Percentiles rank a stretch among this genome's conserved stretches.
Conservation (phyloP, 2,888 invertebrate genomes). For the Hyles lineata region DNA sequence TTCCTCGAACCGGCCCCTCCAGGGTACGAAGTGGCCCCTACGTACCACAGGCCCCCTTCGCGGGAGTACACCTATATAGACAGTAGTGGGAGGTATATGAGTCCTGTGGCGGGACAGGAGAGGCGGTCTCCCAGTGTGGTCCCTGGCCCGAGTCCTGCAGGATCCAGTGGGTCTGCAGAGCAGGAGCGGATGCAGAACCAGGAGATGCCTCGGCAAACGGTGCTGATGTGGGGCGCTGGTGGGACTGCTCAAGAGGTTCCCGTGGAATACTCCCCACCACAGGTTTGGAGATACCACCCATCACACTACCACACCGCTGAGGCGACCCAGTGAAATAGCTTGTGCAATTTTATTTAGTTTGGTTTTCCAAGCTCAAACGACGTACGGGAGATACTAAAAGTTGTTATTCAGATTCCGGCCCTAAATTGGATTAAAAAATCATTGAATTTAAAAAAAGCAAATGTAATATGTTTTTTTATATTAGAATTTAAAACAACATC, state of each 20-base stretch:
- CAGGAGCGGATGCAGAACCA: slow-evolving; percentile 72
- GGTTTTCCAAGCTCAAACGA: slow-evolving; percentile 18
- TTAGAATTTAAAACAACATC: no score
- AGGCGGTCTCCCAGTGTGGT: slow-evolving; percentile 87
- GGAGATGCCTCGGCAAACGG: slow-evolving; percentile 92
- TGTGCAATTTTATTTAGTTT: slow-evolving; percentile 55
- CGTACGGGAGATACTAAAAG: background rate
- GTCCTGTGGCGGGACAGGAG: slow-evolving; percentile 86
- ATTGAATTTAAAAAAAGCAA: no score
- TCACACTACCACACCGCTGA: slow-evolving; percentile 82
- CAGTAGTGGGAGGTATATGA: slow-evolving; percentile 83
- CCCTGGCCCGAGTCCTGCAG: slow-evolving; percentile 78
- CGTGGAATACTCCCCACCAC: slow-evolving; percentile 79
- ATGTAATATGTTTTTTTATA: no score
- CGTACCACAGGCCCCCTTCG: slow-evolving; percentile 87
- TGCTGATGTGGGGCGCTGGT: slow-evolving; percentile 95
- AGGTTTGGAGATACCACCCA: slow-evolving; percentile 83
- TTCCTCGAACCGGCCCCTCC: slow-evolving; percentile 91
- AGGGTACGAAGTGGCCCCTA: slow-evolving; percentile 84
- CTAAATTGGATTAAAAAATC: no score
- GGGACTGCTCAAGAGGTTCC: slow-evolving; percentile 76
- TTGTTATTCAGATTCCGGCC: no score
- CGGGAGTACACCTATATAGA: slow-evolving; percentile 86
- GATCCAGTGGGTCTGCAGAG: slow-evolving; percentile 75
- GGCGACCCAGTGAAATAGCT: slow-evolving; percentile 75